phyloP scores from a whole-genome alignment of 1,140 invertebrate genomes.

The Piezodorus guildinii region DNA sequence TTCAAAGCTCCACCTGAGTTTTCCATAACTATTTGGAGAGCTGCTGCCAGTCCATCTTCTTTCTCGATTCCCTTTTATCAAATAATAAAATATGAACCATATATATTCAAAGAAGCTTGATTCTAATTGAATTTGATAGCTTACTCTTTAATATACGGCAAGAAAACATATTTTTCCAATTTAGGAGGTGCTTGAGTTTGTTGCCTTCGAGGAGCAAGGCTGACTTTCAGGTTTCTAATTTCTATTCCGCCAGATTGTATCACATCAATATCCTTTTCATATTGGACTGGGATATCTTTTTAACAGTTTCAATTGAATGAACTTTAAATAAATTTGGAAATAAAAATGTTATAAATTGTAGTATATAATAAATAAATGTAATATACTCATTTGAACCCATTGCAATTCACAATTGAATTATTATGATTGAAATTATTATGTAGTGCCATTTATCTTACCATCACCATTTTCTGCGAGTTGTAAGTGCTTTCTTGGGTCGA shows the following conservation, averaged over 20 bases:
- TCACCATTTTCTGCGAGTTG: not conserved
- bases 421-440: not conserved
- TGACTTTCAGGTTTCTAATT: conserved; percentile 80
- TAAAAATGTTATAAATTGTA: too few relatives aligned
- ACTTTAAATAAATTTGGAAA: too few relatives aligned
- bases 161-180: conserved; percentile 70
- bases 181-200: conserved; percentile 61
- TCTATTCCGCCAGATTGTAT: conserved; percentile 78
- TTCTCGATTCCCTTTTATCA: too few relatives aligned
- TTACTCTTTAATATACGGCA: conserved; percentile 60
- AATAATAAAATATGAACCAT: not conserved
- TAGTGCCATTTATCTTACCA: not conserved
- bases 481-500: conserved; percentile 62
- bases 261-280: conserved; percentile 62
- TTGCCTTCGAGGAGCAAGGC: conserved; percentile 70
- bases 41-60: conserved; percentile 29
- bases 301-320: not conserved
- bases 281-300: conserved; percentile 47
- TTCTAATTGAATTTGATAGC: conserved; percentile 25
- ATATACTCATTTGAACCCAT: too few relatives aligned
- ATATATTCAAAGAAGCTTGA: too few relatives aligned
- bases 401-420: too few relatives aligned
- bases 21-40: conserved; percentile 64
- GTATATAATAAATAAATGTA: too few relatives aligned
- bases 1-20: conserved; percentile 60